Evolutionary conservation across 1,140 invertebrate genomes (phyloP), one percentile per base, ranked within the genome.

Genomic region (Triops cancriformis): DNA sequence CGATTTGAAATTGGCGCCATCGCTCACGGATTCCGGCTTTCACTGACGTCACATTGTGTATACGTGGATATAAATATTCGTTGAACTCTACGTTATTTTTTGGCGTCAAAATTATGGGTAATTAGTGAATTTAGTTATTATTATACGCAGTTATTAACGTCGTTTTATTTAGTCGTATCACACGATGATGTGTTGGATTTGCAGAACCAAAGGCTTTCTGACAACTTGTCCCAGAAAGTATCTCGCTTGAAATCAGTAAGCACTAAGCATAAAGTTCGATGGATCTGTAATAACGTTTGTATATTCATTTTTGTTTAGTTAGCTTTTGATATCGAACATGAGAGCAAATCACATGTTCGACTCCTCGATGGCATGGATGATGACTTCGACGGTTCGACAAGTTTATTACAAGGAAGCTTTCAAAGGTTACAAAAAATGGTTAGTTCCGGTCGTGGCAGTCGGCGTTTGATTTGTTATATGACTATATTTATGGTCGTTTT

Each of bases 261-360:
- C 28, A 72, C 7, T 18, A 14, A 14, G 51, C 18, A 18, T 18
- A 64, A 64, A 23, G 14, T 42, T 78, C 0, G 23, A 26, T 31
- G 23, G 0, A 51, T 28, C 0, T 18, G 12, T 64, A 4, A 18
- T 51, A 76, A 72, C 12, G 26, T 28, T 2, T 77, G 10, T 72
- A 26, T 6, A 42, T 23, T 64, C 10, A 6, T 73, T 72, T 14
- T 41, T 12, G 18, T 51, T 76, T 79, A 73, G 75, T 73, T 76
- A 72, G 75, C 75, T 26, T 79, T 79, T 76, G 73, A 76, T 26
- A 76, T 76, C 37, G 78, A 79, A 31, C 23, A 76, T 41, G 78
- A 79, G 31, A 76, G 73, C 2, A 79, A 79, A 64, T 43, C 72
- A 27, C 78, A 79, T 37, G 41, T 76, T 14, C 64, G 37, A 9